These are phyloP conservation scores for Dendroctonus ponderosae DNA, from an alignment of 1,140 invertebrate species.

Conservation along the genomic window DNA sequence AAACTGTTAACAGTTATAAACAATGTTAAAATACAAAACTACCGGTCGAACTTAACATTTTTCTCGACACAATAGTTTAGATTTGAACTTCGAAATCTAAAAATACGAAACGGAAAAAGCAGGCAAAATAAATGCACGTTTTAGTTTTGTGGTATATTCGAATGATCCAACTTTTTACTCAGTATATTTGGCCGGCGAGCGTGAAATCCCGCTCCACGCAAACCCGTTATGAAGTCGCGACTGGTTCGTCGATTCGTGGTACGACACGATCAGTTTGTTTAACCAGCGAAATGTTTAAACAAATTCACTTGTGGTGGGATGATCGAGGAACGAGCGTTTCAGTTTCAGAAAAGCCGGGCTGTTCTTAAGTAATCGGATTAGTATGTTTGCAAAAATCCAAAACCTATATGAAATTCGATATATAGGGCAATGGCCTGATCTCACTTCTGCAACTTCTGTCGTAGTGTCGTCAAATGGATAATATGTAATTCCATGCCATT, in stretches of 20 bases:
- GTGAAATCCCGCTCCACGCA: background rate
- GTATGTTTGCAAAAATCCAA: no score
- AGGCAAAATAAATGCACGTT: constrained; percentile 2
- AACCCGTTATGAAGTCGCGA: constrained; percentile 1
- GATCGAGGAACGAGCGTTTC: background rate
- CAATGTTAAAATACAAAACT: constrained; percentile 28
- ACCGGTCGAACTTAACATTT: constrained; percentile 15
- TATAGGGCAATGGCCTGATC: no score
- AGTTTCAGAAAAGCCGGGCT: no score
- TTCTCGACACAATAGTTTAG: constrained; percentile 7
- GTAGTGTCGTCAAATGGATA: no score
- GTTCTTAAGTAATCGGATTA: no score
- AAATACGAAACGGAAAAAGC: constrained; percentile 9
- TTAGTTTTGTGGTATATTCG: background rate
- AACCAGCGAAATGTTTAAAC: constrained; percentile 5
- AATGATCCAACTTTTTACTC: background rate
- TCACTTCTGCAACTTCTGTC: no score
- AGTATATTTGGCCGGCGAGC: constrained; percentile 4
- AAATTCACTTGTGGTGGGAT: constrained; percentile 4
- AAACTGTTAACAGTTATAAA: constrained; percentile 31
- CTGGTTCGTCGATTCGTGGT: background rate
- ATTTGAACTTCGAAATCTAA: constrained; percentile 7
- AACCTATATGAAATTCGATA: no score
- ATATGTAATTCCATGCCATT: no score
- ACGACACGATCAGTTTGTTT: constrained; percentile 3